Percentiles rank a stretch among this genome's conserved stretches.
Conservation (phyloP, 2,113 vertebrate genomes). For the Sinocyclocheilus maitianheensis region DNA sequence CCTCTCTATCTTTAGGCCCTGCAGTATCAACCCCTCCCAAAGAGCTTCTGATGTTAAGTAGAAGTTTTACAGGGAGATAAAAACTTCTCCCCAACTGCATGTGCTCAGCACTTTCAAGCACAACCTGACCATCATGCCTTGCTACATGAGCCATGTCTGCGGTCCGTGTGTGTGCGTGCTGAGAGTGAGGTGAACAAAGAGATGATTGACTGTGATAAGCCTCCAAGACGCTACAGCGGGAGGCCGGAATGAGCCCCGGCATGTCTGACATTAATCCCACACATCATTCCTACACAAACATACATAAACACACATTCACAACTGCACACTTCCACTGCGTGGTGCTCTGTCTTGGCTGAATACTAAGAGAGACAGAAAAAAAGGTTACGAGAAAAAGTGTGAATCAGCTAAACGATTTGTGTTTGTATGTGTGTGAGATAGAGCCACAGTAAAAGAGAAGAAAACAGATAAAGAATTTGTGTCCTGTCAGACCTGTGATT, state of each 20-base stretch:
- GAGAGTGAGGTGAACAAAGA: constrained; percentile 20
- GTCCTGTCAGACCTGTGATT: constrained; percentile 49
- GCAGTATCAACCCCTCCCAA: background rate
- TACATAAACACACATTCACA: constrained; percentile 34
- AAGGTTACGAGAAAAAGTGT: background rate
- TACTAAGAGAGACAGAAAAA: background rate
- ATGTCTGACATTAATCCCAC: constrained; percentile 63
- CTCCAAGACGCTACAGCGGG: constrained; percentile 45
- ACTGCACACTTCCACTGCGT: background rate
- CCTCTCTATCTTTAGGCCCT: background rate
- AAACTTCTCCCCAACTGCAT: constrained; percentile 54
- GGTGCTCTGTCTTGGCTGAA: background rate
- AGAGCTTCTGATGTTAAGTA: constrained; percentile 17
- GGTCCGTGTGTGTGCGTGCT: constrained; percentile 36
- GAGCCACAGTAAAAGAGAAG: constrained; percentile 20
- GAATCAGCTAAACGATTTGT: constrained; percentile 26
- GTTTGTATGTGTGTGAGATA: background rate
- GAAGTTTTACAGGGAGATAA: constrained; percentile 59
- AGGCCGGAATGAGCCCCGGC: constrained; percentile 63
- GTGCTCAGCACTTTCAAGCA: constrained; percentile 57
- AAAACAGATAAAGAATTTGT: constrained; percentile 29
- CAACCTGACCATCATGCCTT: constrained; percentile 55
- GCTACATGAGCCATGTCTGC: constrained; percentile 50
- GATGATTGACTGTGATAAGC: constrained; percentile 47
- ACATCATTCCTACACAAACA: constrained; percentile 29